Evolutionary conservation across 1,140 invertebrate genomes (phyloP).

Genomic region (Drosophila lowei): DNA sequence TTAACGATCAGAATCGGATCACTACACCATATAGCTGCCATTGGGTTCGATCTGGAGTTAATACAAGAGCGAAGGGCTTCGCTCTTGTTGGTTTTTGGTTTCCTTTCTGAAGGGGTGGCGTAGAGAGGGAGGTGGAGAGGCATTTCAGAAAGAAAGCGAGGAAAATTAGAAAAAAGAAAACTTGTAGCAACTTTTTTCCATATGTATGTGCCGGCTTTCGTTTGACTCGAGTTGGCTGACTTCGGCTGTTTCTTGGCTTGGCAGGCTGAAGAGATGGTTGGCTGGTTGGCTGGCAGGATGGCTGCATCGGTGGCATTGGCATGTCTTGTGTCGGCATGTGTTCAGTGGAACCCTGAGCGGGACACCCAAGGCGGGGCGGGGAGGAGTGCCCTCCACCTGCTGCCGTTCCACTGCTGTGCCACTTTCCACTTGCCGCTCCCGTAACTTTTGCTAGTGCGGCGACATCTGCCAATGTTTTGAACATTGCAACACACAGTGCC

Average conservation of each 20-base stretch:
- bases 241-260: conserved; percentile 23
- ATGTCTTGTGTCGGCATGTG: conserved; percentile 55
- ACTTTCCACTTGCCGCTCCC: conserved; percentile 47
- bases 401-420: conserved; percentile 33
- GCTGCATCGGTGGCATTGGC: conserved; percentile 32
- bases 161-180: conserved; percentile 58
- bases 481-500: conserved; percentile 65
- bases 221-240: conserved; percentile 39
- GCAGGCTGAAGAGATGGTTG: no score
- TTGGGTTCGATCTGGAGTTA: no score
- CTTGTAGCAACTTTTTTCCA: conserved; percentile 62
- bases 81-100: not conserved
- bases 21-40: no score
- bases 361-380: no score
- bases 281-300: no score
- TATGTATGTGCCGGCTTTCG: conserved; percentile 10
- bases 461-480: conserved; percentile 80
- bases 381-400: conserved; percentile 1
- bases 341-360: not conserved
- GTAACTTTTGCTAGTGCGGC: conserved; percentile 77
- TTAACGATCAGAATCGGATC: no score
- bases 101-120: not conserved
- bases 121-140: conserved; percentile 4
- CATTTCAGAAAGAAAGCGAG: conserved; percentile 19
- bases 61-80: no score